Percentiles rank a stretch among this genome's conserved stretches.
Conservation (phyloP, 2,113 vertebrate genomes). For the Mesitornis unicolor region DNA sequence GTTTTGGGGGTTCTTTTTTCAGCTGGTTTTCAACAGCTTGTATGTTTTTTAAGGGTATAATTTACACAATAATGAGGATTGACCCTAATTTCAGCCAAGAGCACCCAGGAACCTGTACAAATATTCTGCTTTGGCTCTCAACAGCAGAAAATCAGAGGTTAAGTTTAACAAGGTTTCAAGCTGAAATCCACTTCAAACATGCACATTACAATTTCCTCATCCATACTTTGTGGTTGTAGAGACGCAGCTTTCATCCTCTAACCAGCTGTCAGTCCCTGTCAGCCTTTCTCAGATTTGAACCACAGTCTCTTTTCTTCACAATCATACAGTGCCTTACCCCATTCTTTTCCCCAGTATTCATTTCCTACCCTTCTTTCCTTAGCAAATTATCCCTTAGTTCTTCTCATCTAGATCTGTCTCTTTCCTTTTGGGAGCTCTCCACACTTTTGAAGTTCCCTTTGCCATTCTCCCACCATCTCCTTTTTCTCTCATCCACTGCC, state of each 20-base stretch:
- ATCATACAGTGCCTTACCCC: not conserved
- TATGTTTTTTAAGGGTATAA: not conserved
- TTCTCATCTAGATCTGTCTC: not conserved
- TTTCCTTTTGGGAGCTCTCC: not conserved
- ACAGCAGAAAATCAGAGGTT: not conserved
- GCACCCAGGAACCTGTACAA: not conserved
- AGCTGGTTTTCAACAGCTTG: not conserved
- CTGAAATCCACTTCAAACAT: not conserved
- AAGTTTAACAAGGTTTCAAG: not conserved
- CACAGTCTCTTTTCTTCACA: not conserved
- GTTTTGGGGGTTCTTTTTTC: not conserved
- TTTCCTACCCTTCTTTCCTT: not conserved
- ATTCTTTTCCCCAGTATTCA: fast-evolving
- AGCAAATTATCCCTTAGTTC: not conserved
- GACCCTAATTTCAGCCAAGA: not conserved
- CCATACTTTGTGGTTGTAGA: not conserved
- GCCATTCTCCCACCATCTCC: not conserved
- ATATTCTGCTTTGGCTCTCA: not conserved
- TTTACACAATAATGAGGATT: not conserved
- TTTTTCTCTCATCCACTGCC: not conserved
- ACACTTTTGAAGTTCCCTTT: not conserved
- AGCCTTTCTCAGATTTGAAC: not conserved
- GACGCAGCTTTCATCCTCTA: not conserved
- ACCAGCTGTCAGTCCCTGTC: not conserved
- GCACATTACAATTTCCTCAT: not conserved